Percentiles rank a stretch among this genome's conserved stretches.
phyloP scores from a whole-genome alignment of 2,797 vertebrate genomes.

The Lindbergichthys nudifrons region DNA sequence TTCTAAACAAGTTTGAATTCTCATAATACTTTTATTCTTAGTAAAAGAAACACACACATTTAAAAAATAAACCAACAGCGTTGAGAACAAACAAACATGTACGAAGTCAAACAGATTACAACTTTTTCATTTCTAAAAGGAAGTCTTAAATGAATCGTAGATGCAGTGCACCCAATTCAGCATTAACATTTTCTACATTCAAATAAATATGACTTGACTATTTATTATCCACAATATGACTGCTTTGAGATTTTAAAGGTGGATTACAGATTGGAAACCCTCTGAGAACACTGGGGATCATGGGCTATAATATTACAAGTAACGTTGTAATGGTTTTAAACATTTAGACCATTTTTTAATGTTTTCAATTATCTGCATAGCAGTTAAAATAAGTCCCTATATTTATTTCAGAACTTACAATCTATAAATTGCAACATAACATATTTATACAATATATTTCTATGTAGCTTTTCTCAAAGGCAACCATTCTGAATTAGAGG shows the following conservation, averaged over 20 bases:
- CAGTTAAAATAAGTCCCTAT: slow-evolving; percentile 13
- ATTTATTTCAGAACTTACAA: slow-evolving; percentile 12
- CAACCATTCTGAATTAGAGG: neutral
- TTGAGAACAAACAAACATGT: neutral
- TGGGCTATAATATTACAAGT: neutral
- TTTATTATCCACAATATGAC: slow-evolving; percentile 11
- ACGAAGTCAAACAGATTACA: neutral
- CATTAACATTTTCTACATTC: neutral
- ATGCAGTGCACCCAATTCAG: neutral
- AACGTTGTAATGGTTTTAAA: neutral
- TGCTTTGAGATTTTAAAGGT: neutral
- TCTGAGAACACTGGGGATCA: slow-evolving; percentile 19
- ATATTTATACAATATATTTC: slow-evolving; percentile 7
- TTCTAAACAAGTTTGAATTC: neutral
- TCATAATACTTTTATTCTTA: slow-evolving; percentile 1
- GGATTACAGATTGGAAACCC: slow-evolving; percentile 11
- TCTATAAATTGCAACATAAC: neutral
- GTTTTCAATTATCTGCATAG: neutral
- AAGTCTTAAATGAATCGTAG: neutral
- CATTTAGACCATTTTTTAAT: neutral
- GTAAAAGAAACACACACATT: neutral
- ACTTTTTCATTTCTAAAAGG: neutral
- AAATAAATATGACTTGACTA: neutral
- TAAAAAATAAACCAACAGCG: neutral
- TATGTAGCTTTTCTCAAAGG: neutral